Conservation (phyloP, 2,797 vertebrate species). For the Sebastes melanostomus region DNA sequence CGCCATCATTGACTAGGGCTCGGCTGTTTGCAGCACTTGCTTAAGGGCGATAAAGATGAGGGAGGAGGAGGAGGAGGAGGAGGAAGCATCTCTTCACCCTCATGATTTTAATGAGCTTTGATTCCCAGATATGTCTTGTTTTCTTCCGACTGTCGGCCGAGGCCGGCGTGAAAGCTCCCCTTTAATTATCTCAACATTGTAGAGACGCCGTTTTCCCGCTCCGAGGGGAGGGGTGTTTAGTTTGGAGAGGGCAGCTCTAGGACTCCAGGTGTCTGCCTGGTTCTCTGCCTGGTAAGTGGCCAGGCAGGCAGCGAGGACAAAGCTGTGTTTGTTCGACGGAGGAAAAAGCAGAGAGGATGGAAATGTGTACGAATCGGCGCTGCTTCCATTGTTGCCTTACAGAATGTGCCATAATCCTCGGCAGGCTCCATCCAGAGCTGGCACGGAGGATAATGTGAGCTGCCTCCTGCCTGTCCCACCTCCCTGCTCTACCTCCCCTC, state of each 20-base stretch:
- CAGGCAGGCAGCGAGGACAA: conserved; percentile 80
- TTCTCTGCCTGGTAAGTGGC: conserved; percentile 79
- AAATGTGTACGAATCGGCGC: conserved; percentile 80
- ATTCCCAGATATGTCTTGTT: conserved; percentile 68
- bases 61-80: conserved; percentile 19
- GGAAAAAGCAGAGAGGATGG: conserved; percentile 74
- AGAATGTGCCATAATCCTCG: conserved; percentile 87
- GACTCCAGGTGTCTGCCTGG: conserved; percentile 77
- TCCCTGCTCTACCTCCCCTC: conserved; percentile 59
- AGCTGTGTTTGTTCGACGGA: conserved; percentile 80
- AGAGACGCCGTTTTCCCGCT: conserved; percentile 46
- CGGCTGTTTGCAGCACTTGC: conserved; percentile 66
- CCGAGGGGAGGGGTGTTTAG: conserved; percentile 48
- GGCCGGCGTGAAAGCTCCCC: conserved; percentile 73
- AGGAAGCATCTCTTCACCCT: conserved; percentile 64
- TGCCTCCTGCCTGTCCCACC: conserved; percentile 67
- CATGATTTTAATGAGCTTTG: conserved; percentile 74
- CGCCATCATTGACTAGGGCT: conserved; percentile 65
- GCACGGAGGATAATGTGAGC: conserved; percentile 75
- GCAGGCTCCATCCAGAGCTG: conserved; percentile 85
- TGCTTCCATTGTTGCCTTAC: conserved; percentile 85
- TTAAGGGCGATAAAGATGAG: conserved; percentile 66
- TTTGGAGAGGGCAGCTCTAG: conserved; percentile 68
- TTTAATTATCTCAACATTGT: conserved; percentile 77
- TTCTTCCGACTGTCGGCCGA: conserved; percentile 57